These are phyloP conservation scores for Teinopalpus imperialis DNA, from an alignment of 2,888 invertebrate species.

Conservation along the genomic window DNA sequence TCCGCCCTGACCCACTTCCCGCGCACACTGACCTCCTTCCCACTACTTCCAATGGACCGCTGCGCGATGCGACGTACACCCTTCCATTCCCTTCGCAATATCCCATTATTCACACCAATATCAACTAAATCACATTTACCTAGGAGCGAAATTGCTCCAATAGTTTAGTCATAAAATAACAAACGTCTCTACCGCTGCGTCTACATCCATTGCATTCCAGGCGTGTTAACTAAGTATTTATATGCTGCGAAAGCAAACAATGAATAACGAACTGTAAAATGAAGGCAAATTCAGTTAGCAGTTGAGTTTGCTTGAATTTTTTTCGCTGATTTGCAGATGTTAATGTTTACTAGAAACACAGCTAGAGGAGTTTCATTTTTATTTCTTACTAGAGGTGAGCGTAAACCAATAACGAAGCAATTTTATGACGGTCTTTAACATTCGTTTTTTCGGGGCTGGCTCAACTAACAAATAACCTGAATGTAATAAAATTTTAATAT, in stretches of 20 bases:
- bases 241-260: slow-evolving; percentile 40
- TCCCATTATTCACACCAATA: slow-evolving; percentile 33
- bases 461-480: too few species aligned
- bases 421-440: too few species aligned
- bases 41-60: slow-evolving; percentile 39
- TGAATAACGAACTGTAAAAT: slow-evolving; percentile 55
- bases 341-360: slow-evolving; percentile 20
- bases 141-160: slow-evolving; percentile 29
- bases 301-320: slow-evolving; percentile 32
- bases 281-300: slow-evolving; percentile 42
- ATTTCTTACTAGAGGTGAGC: too few species aligned
- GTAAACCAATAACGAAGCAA: too few species aligned
- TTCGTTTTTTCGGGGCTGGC: too few species aligned
- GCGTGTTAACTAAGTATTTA: slow-evolving; percentile 42
- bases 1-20: slow-evolving; percentile 74
- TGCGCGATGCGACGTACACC: slow-evolving; percentile 36
- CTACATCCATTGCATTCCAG: slow-evolving; percentile 49
- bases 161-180: slow-evolving; percentile 14
- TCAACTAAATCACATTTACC: slow-evolving; percentile 30
- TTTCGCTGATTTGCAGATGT: slow-evolving; percentile 14
- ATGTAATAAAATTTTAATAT: too few species aligned
- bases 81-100: slow-evolving; percentile 32
- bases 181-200: slow-evolving; percentile 21
- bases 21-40: slow-evolving; percentile 57
- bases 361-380: background rate